These are phyloP conservation scores for Strix uralensis DNA, from an alignment of 2,113 vertebrate genomes.

Conservation along the genomic window DNA sequence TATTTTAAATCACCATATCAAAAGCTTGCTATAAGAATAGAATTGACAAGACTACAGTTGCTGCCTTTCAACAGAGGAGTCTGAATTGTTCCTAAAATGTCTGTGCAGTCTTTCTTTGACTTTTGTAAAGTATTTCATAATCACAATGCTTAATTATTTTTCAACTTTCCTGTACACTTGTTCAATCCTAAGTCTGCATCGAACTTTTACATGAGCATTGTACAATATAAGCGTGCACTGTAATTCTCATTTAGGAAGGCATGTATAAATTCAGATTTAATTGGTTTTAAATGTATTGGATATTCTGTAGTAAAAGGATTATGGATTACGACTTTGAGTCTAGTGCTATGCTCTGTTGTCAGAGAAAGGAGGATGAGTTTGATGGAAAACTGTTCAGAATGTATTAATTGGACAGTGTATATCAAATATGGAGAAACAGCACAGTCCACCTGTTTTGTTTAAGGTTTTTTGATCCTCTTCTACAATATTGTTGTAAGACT, in stretches of 20 bases:
- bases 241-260: not conserved
- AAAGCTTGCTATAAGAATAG: not conserved
- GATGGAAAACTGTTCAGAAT: not conserved
- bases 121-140: not conserved
- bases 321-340: not conserved
- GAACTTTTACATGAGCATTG: not conserved
- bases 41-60: not conserved
- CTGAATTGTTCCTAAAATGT: not conserved
- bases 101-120: not conserved
- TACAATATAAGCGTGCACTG: not conserved
- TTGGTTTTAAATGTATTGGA: not conserved
- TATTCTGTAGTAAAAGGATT: not conserved
- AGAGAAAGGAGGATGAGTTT: not conserved
- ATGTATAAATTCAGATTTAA: not conserved
- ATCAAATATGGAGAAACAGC: not conserved
- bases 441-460: not conserved
- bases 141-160: not conserved
- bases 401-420: not conserved
- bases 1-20: conserved; percentile 4
- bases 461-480: not conserved
- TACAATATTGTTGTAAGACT: not conserved
- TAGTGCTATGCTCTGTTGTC: not conserved
- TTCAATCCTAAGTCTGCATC: not conserved
- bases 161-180: not conserved
- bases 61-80: not conserved